Percentiles rank a stretch among this genome's conserved stretches.
Evolutionary conservation across 2,888 invertebrate species (phyloP).

Genomic region (Agrochola macilenta): DNA sequence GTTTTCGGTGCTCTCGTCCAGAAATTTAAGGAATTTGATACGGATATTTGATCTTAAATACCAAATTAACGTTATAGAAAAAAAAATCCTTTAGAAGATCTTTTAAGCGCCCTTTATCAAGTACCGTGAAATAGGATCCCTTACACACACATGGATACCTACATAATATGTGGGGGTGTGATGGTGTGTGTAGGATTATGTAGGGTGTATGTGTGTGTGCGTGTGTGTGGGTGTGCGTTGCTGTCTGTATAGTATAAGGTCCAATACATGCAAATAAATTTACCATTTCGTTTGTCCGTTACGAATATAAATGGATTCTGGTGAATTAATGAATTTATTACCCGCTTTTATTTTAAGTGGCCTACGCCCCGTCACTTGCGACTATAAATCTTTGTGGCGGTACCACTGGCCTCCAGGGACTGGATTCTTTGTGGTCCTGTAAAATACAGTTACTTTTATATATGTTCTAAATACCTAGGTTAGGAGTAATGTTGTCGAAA

Average conservation of each 20-base stretch:
- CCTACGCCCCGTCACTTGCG: conserved; percentile 67
- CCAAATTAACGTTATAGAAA: conserved; percentile 55
- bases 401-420: conserved; percentile 39
- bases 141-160: conserved; percentile 20
- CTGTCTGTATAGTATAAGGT: conserved; percentile 39
- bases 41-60: conserved; percentile 62
- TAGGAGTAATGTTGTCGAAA: not conserved
- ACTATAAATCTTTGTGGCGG: conserved; percentile 70
- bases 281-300: conserved; percentile 67
- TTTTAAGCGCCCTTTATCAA: conserved; percentile 44
- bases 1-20: conserved; percentile 27
- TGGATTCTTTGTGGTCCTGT: conserved; percentile 24
- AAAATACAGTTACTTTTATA: conserved; percentile 3
- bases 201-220: no score
- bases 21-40: conserved; percentile 51
- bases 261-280: conserved; percentile 69
- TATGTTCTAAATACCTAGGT: not conserved
- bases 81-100: conserved; percentile 53
- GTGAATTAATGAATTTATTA: conserved; percentile 79
- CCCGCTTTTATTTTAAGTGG: conserved; percentile 77
- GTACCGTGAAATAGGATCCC: conserved; percentile 57
- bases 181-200: not conserved
- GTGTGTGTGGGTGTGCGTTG: not conserved
- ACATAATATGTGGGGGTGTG: no score
- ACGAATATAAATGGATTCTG: conserved; percentile 75